phyloP scores from a whole-genome alignment of 1,140 invertebrate species.

The Trissolcus basalis region DNA sequence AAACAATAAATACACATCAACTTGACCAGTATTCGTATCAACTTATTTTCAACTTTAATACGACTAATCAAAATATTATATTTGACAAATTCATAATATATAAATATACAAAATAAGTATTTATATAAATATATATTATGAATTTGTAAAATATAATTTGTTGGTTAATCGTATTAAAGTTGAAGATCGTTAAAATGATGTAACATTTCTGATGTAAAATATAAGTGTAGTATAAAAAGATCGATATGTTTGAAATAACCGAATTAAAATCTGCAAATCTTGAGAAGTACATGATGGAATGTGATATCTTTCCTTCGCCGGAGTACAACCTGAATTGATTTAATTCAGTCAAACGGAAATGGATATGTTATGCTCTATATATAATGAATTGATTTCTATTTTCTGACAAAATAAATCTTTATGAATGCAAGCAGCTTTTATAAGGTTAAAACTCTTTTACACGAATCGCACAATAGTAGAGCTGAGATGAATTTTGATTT shows the following conservation, averaged over 20 bases:
- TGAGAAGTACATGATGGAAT: slow-evolving; percentile 8
- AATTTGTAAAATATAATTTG: too few relatives aligned
- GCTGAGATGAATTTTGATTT: background rate
- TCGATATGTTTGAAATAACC: too few relatives aligned
- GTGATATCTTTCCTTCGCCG: background rate
- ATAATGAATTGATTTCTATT: slow-evolving; percentile 61
- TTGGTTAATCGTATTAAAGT: too few relatives aligned
- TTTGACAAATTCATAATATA: too few relatives aligned
- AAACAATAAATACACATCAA: too few relatives aligned
- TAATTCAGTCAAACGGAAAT: slow-evolving; percentile 55
- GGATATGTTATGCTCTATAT: slow-evolving; percentile 60
- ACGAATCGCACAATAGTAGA: slow-evolving; percentile 48
- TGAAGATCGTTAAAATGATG: background rate
- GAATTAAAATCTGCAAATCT: background rate
- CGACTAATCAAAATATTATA: too few relatives aligned
- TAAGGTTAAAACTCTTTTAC: slow-evolving; percentile 52
- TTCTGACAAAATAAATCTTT: slow-evolving; percentile 60
- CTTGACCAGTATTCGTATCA: too few relatives aligned
- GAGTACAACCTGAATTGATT: slow-evolving; percentile 43
- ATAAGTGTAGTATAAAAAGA: too few relatives aligned
- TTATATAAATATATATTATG: too few relatives aligned
- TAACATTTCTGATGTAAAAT: too few relatives aligned
- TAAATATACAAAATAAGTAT: too few relatives aligned
- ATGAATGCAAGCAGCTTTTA: slow-evolving; percentile 50
- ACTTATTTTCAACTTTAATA: too few relatives aligned